Percentiles rank a stretch among this genome's conserved stretches.
phyloP scores from a whole-genome alignment of 2,113 vertebrate genomes.

The Boleophthalmus pectinirostris region DNA sequence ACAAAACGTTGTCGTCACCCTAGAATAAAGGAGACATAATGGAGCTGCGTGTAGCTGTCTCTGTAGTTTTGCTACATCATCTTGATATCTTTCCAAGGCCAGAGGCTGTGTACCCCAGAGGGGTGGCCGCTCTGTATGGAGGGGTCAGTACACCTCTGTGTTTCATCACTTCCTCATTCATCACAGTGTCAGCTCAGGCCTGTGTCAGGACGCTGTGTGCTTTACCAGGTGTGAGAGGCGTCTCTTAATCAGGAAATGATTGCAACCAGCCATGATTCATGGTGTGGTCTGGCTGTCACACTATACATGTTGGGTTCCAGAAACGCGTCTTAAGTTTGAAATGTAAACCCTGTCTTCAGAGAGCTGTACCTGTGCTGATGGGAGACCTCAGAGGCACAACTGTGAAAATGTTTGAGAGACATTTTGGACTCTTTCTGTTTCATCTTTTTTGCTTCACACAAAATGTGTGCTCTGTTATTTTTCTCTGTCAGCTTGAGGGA shows the following conservation, averaged over 20 bases:
- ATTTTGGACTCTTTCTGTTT: constrained; percentile 60
- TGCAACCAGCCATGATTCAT: constrained; percentile 63
- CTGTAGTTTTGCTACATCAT: constrained; percentile 58
- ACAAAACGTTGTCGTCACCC: constrained; percentile 54
- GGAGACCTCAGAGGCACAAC: constrained; percentile 54
- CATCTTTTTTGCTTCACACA: constrained; percentile 56
- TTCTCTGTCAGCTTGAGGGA: constrained; percentile 43
- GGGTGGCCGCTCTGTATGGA: constrained; percentile 41
- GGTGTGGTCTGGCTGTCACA: constrained; percentile 55
- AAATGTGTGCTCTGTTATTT: constrained; percentile 54
- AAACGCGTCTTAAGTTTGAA: constrained; percentile 60
- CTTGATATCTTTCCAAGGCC: constrained; percentile 60
- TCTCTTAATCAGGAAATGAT: constrained; percentile 69
- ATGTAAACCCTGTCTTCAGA: constrained; percentile 44
- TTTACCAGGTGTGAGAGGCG: constrained; percentile 69
- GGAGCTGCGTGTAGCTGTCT: constrained; percentile 45
- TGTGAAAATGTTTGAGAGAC: constrained; percentile 65
- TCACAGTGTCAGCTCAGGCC: constrained; percentile 63
- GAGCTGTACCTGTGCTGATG: constrained; percentile 46
- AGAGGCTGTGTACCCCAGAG: constrained; percentile 60
- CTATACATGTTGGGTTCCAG: constrained; percentile 43
- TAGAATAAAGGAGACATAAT: constrained; percentile 56
- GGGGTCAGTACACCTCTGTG: constrained; percentile 62
- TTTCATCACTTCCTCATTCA: constrained; percentile 72
- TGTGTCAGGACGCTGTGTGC: constrained; percentile 57